A percentile compares a stretch with the other conserved stretches of the same genome.
Conservation (phyloP, 2,888 invertebrate species). For the Apotomis turbidana region DNA sequence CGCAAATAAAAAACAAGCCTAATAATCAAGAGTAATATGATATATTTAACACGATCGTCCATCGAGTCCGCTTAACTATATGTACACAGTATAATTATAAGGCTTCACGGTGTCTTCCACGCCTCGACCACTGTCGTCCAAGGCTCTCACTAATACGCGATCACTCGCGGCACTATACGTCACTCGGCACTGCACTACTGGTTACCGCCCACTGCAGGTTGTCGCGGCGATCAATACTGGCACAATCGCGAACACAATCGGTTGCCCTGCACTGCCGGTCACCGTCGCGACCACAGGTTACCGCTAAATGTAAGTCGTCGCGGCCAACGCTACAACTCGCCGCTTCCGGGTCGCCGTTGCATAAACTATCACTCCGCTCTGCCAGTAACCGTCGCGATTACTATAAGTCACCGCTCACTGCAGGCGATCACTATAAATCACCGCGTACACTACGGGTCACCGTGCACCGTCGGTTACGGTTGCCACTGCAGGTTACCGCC, state of each 20-base stretch:
- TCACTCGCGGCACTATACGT: not conserved
- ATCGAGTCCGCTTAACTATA: slow-evolving; percentile 67
- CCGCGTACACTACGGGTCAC: not conserved
- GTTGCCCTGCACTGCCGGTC: not conserved
- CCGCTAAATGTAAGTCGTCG: too few species aligned
- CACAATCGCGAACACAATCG: not conserved
- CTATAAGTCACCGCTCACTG: too few species aligned
- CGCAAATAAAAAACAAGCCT: slow-evolving; percentile 62
- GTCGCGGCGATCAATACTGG: too few species aligned
- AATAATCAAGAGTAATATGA: slow-evolving; percentile 56
- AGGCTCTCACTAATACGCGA: slow-evolving; percentile 29
- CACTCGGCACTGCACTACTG: not conserved
- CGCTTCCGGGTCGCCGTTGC: too few species aligned
- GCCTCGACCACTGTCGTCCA: slow-evolving; percentile 26
- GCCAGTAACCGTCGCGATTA: too few species aligned
- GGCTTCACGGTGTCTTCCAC: slow-evolving; percentile 65
- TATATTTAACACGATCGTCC: slow-evolving; percentile 64
- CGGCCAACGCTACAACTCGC: too few species aligned
- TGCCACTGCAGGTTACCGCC: too few species aligned
- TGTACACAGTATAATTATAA: slow-evolving; percentile 77
- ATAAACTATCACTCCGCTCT: too few species aligned
- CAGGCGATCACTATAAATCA: too few species aligned
- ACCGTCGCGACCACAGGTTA: too few species aligned
- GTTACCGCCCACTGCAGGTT: not conserved
- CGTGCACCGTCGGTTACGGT: not conserved